These are phyloP conservation scores for Hemiscyllium ocellatum DNA, from an alignment of 2,113 vertebrate genomes.

Conservation along the genomic window DNA sequence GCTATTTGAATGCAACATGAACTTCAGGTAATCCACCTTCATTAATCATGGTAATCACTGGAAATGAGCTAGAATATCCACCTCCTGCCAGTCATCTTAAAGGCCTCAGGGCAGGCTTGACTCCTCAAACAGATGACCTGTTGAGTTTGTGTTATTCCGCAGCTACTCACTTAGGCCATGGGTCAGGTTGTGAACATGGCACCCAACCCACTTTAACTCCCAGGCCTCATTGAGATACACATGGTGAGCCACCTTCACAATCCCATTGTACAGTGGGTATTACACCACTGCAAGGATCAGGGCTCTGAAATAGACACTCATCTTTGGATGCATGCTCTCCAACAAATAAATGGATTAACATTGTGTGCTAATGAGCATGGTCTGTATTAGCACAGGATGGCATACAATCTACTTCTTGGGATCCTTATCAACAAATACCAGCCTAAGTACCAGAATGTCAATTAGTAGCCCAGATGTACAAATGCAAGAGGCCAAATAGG, in stretches of 20 bases:
- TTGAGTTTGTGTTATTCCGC: neutral
- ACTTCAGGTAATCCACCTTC: neutral
- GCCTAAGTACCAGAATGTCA: neutral
- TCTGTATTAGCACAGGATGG: neutral
- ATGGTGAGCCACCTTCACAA: neutral
- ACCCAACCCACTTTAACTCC: neutral
- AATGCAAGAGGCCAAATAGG: too few species aligned
- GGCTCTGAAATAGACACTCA: neutral
- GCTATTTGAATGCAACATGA: neutral
- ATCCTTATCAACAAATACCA: neutral
- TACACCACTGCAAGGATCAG: neutral
- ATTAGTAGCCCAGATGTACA: neutral
- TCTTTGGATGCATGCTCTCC: neutral
- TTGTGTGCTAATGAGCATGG: neutral
- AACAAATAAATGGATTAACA: too few species aligned
- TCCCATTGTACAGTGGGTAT: neutral
- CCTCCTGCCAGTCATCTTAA: too few species aligned
- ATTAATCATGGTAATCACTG: too few species aligned
- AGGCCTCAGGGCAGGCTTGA: too few species aligned
- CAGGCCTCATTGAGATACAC: neutral
- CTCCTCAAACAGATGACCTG: too few species aligned
- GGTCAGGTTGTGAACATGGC: neutral
- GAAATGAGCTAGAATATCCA: too few species aligned
- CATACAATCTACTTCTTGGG: neutral
- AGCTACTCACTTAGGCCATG: neutral